These are phyloP conservation scores for Bubalus kerabau DNA, from an alignment of 2,113 vertebrate genomes.

Conservation along the genomic window DNA sequence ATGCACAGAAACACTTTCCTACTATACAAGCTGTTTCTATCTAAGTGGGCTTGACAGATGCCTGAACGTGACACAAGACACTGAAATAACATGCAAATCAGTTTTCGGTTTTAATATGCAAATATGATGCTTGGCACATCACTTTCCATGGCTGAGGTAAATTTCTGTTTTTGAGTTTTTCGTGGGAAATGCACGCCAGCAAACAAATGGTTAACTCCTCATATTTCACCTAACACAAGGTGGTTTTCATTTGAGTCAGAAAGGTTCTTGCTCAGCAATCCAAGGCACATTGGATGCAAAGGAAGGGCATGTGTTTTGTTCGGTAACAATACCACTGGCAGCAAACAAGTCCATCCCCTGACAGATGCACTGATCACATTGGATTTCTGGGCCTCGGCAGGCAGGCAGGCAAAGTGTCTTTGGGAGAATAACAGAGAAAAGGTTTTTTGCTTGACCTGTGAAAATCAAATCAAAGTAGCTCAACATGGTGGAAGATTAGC, in stretches of 20 bases:
- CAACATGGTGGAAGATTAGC: not conserved
- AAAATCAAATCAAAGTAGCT: slow-evolving; percentile 37
- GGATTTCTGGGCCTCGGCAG: not conserved
- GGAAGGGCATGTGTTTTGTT: slow-evolving; percentile 69
- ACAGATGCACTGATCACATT: not conserved
- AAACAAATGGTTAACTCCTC: slow-evolving; percentile 83
- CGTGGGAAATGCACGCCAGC: slow-evolving; percentile 79
- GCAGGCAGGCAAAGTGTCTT: not conserved
- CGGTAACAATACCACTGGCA: slow-evolving; percentile 35
- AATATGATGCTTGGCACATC: slow-evolving; percentile 80
- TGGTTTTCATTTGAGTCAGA: slow-evolving; percentile 79
- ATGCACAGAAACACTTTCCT: slow-evolving; percentile 73
- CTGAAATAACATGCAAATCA: slow-evolving; percentile 79
- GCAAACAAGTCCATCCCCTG: not conserved
- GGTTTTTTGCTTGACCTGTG: not conserved
- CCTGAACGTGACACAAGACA: slow-evolving; percentile 78
- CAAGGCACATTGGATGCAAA: slow-evolving; percentile 72
- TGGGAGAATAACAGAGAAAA: not conserved
- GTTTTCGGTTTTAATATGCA: slow-evolving; percentile 83
- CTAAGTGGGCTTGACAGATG: slow-evolving; percentile 78
- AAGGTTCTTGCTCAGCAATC: slow-evolving; percentile 69
- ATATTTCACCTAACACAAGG: slow-evolving; percentile 69
- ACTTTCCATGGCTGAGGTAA: slow-evolving; percentile 81
- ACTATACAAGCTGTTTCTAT: slow-evolving; percentile 78
- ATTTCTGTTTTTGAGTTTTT: slow-evolving; percentile 78